These are phyloP conservation scores for Alouatta palliata DNA, from an alignment of 2,113 vertebrate genomes.

Conservation along the genomic window DNA sequence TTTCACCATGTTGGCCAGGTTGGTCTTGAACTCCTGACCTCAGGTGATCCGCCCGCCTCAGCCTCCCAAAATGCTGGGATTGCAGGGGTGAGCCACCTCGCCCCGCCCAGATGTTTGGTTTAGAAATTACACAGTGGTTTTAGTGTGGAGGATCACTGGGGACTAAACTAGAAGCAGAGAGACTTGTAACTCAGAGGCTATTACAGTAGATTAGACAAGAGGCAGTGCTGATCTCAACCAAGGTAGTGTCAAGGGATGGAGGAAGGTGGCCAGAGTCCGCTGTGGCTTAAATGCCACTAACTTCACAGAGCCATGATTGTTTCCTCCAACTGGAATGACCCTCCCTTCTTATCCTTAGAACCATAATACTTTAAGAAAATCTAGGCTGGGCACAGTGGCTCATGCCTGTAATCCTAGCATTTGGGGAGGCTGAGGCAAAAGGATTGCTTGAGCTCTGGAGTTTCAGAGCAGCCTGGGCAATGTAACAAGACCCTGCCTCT, in stretches of 20 bases:
- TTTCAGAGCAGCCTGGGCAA: too few species aligned
- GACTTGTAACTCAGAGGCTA: neutral
- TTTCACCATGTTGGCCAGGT: too few species aligned
- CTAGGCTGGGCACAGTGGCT: too few species aligned
- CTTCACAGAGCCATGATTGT: neutral
- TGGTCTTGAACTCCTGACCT: too few species aligned
- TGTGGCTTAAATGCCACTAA: neutral
- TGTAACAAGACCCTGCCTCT: too few species aligned
- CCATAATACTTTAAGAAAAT: neutral
- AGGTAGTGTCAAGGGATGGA: neutral
- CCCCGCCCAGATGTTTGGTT: too few species aligned
- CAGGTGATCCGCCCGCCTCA: too few species aligned
- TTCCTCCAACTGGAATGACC: neutral
- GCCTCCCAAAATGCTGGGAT: too few species aligned
- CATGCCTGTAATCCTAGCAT: too few species aligned
- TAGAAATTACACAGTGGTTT: neutral
- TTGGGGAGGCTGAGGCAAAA: too few species aligned
- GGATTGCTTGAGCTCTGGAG: too few species aligned
- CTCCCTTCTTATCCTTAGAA: neutral
- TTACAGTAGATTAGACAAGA: neutral
- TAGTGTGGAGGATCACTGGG: neutral
- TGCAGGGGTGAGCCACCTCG: too few species aligned
- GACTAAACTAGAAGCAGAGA: neutral
- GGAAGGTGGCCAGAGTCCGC: neutral
- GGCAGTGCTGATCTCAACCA: neutral